Base-by-base conservation (phyloP, 2,888 invertebrate species). In the Eupeodes luniger region DNA sequence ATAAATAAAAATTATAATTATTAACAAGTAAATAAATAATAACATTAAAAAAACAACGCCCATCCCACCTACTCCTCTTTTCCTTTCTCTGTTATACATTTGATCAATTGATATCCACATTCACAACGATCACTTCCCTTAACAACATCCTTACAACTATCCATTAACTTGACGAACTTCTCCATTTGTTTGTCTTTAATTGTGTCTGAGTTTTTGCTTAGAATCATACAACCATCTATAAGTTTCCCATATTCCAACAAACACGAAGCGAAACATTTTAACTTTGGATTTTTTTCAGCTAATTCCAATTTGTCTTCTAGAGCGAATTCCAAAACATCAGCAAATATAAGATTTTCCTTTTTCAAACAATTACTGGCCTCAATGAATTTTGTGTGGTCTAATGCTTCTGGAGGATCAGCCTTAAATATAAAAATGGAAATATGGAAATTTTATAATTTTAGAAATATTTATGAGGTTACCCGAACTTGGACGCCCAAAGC, bases 221-320 rank as follows among this genome's bases (percentile, higher is more conserved):
- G 19, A 2, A 59, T 47, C 0, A 47, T 11, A 47, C 85, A 85
- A 4, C 69, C 62, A 6, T 75, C 57, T 12, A 81, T 14, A 2
- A 66, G 7, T 40, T 62, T 44, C 0, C 12, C 19, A 9, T 57
- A 44, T 34, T 76, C 66, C 40, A 81, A 0, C 40, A 78, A 10
- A 36, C 85, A 85, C 1, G 85, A 75, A 12, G 64, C n/a, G 44
- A 80, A 72, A 19, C 80, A 85, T 47, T 76, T 85, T 4, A 85
- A 27, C 12, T 80, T 80, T 3, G 70, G 76, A 72, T 76, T 75
- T 16, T 7, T 62, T 2, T 84, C 84, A 11, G 74, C 62, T 12
- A 51, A n/a, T 19, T 75, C 53, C 5, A 55, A 5, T 19, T 76
- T 53, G 12, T 66, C 55, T 0, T 49, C 0, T 11, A 59, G 1